phyloP scores from a whole-genome alignment of 35 echinoderm and acorn worm species.

The Heliocidaris erythrogramma region DNA sequence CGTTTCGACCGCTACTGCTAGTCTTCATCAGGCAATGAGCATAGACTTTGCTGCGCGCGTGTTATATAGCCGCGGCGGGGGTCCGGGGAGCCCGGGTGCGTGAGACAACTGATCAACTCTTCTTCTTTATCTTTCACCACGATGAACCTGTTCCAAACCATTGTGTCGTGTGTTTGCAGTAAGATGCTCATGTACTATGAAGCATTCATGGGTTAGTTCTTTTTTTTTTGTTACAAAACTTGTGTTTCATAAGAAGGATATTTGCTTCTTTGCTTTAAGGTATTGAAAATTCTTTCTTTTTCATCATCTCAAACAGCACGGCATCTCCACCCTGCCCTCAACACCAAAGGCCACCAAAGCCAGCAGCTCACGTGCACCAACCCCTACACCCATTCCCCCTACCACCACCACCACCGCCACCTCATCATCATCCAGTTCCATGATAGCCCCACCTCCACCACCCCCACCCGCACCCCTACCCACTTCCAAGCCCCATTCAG shows the following conservation, averaged over 20 bases:
- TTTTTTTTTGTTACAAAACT: too few relatives aligned
- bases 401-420: neutral
- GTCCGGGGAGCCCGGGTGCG: too few relatives aligned
- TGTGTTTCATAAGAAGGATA: neutral
- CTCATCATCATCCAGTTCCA: neutral
- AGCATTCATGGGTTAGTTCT: too few relatives aligned
- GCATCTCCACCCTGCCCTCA: conserved; percentile 50
- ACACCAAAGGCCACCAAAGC: conserved; percentile 57
- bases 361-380: neutral
- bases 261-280: neutral
- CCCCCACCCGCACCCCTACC: neutral
- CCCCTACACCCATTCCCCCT: conserved; percentile 11
- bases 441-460: neutral
- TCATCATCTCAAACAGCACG: conserved; percentile 8
- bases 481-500: neutral
- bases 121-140: too few relatives aligned
- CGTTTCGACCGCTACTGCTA: too few relatives aligned
- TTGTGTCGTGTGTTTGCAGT: too few relatives aligned
- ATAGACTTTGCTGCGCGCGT: too few relatives aligned
- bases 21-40: too few relatives aligned
- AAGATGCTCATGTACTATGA: too few relatives aligned
- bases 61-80: too few relatives aligned
- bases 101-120: too few relatives aligned
- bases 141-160: too few relatives aligned
- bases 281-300: neutral